Base-by-base conservation (phyloP, 2,888 invertebrate species). In the Siphonodentalium dalli region DNA sequence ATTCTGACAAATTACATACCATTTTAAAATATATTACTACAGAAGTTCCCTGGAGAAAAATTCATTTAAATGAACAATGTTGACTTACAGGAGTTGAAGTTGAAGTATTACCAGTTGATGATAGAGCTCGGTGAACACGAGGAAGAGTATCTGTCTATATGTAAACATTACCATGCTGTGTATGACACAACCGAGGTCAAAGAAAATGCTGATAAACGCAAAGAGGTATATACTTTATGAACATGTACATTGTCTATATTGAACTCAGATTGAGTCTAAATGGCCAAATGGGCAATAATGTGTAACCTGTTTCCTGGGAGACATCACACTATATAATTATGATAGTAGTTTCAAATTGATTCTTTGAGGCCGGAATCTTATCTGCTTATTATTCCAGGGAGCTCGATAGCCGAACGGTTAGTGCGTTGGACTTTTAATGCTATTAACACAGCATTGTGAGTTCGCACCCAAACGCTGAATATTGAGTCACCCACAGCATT, bases 61-160 rank as follows among this genome's bases (percentile, higher is more conserved):
- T 31, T 9, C 9, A 11, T 31, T 11, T 11, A 31, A n/a, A n/a
- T n/a, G n/a, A n/a, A n/a, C n/a, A n/a, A n/a, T n/a, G n/a, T n/a
- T 41, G 3, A 45, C 39, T 62, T 77, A 6, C 78, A 88, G 80
- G 83, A 85, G 33, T 78, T 89, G 52, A 90, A 90, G 80, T 79
- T 90, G 53, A 89, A 88, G 81, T 90, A 86, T 74, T 90, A 89
- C 78, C 85, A 86, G 83, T 82, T 93, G 64, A 96, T 96, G 95
- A 96, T 99, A 82, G 90, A 93, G 63, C 85, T 99, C 41, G 97
- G 97, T 80, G 90, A 94, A 71, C 93, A 98, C 77, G 95, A 96
- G 63, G 90, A 91, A 0, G 89, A 90, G 34, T 98, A 95, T 80
- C 84, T 99, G 66, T 89, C 93, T 23, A 93, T 97, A 13, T 98